Percentiles rank a stretch among this genome's conserved stretches.
These are phyloP conservation scores for Thripadectes ignobilis DNA, from an alignment of 2,797 vertebrate genomes.

Conservation along the genomic window DNA sequence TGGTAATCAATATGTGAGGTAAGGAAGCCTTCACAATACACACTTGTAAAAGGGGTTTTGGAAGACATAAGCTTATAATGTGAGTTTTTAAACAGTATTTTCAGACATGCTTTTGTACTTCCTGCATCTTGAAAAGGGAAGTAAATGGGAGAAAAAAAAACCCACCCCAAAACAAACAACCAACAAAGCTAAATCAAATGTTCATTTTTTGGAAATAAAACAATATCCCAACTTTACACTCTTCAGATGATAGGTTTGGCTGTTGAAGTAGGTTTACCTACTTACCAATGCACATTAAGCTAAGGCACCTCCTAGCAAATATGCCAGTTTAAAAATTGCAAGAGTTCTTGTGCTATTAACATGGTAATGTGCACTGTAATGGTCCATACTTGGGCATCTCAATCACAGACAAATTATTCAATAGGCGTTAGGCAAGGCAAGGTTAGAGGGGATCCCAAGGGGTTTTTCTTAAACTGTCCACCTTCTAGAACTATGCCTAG, in stretches of 20 bases:
- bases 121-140: background rate
- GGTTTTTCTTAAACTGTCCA: background rate
- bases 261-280: background rate
- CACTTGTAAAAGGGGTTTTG: background rate
- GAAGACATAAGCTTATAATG: background rate
- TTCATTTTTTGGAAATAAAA: background rate
- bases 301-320: background rate
- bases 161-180: too few species aligned
- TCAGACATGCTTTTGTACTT: background rate
- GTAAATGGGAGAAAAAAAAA: background rate
- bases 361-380: background rate
- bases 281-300: background rate
- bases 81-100: background rate
- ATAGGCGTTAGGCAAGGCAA: background rate
- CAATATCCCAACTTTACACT: background rate
- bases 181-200: background rate
- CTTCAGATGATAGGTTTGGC: background rate
- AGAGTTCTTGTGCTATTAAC: background rate
- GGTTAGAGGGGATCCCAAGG: rapidly evolving
- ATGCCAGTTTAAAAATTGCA: background rate
- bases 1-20: rapidly evolving
- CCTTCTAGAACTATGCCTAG: background rate
- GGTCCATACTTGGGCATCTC: background rate
- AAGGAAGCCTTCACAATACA: background rate
- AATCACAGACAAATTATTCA: background rate